Evolutionary conservation across 2,888 invertebrate species (phyloP).

Genomic region (Drosophila robusta): DNA sequence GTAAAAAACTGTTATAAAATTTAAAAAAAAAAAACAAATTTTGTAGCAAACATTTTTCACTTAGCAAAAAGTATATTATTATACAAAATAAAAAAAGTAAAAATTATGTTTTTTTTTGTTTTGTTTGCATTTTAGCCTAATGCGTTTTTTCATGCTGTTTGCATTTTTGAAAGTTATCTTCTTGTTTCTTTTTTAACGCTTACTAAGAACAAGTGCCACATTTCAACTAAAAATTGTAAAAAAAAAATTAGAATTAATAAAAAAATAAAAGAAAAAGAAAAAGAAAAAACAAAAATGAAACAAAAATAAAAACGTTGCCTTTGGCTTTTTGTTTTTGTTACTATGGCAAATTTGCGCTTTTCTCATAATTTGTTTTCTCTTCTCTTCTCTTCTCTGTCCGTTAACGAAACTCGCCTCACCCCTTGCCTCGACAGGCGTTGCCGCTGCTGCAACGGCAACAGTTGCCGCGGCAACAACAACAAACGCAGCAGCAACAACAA

Average conservation of each 20-base stretch:
- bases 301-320: slow-evolving; percentile 85
- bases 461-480: slow-evolving; percentile 14
- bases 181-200: slow-evolving; percentile 29
- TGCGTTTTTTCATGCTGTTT: slow-evolving; percentile 31
- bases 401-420: slow-evolving; percentile 17
- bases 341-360: slow-evolving; percentile 82
- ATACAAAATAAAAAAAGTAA: slow-evolving; percentile 3
- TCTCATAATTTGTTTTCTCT: slow-evolving; percentile 81
- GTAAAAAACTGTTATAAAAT: slow-evolving; percentile 12
- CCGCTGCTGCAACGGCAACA: slow-evolving; percentile 11
- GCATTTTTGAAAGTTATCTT: slow-evolving; percentile 39
- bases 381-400: slow-evolving; percentile 75
- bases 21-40: slow-evolving; percentile 13
- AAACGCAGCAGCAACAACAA: slow-evolving; percentile 1
- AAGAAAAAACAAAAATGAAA: slow-evolving; percentile 30
- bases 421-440: slow-evolving; percentile 25
- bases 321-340: slow-evolving; percentile 88
- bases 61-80: slow-evolving; percentile 16
- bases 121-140: slow-evolving; percentile 46
- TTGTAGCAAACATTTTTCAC: slow-evolving; percentile 40
- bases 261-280: no score
- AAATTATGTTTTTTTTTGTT: slow-evolving; percentile 6
- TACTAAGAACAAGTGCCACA: slow-evolving; percentile 25
- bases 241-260: no score
- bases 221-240: background rate